Evolutionary conservation across 1,140 invertebrate genomes (phyloP).

Genomic region (Zeugodacus cucurbitae): DNA sequence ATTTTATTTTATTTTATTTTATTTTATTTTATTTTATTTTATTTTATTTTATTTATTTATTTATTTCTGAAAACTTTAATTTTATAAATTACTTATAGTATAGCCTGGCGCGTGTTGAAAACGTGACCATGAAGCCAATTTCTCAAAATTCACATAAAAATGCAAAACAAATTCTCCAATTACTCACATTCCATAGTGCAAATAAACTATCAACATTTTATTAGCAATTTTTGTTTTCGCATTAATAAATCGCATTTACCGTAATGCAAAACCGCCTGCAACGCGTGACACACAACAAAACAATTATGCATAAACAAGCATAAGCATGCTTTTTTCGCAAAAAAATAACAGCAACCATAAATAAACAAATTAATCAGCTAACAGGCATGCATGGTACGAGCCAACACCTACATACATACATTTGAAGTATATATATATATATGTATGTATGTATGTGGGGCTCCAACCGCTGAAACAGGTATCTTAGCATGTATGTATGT

Average conservation of each 20-base stretch:
- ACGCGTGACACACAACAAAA: conserved; percentile 14
- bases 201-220: not conserved
- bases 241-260: not conserved
- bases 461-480: not conserved
- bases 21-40: too few relatives aligned
- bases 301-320: not conserved
- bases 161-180: not conserved
- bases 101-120: not conserved
- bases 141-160: not conserved
- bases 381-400: not conserved
- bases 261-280: not conserved
- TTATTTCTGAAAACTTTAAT: too few relatives aligned
- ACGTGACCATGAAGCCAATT: not conserved
- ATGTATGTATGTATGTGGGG: not conserved
- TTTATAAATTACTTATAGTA: not conserved
- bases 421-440: not conserved
- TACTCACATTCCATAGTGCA: not conserved
- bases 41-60: too few relatives aligned
- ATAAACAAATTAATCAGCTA: not conserved
- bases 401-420: not conserved
- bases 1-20: too few relatives aligned
- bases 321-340: not conserved
- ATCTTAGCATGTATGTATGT: not conserved
- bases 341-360: not conserved
- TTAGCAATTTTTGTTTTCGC: not conserved